Percentiles rank a stretch among this genome's conserved stretches.
Conservation (phyloP, 1,140 invertebrate genomes). For the Physella acuta region DNA sequence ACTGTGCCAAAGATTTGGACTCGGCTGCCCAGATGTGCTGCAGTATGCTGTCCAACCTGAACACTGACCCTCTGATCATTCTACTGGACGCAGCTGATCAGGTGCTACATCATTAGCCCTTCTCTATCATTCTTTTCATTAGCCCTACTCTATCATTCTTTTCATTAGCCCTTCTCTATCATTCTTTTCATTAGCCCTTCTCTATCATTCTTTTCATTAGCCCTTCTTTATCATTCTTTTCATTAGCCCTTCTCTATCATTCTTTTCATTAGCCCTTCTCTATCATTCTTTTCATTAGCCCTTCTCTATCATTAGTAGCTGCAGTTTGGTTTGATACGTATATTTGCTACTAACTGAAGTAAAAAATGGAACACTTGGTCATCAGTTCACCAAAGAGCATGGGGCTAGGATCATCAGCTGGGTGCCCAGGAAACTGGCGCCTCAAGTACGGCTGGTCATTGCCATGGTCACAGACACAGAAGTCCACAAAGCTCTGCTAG, state of each 20-base stretch:
- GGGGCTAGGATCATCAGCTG: conserved; percentile 52
- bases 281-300: not conserved
- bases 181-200: too few species aligned
- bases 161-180: too few species aligned
- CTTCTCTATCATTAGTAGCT: not conserved
- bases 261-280: not conserved
- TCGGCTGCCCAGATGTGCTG: conserved; percentile 53
- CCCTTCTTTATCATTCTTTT: not conserved
- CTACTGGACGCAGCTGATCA: conserved; percentile 57
- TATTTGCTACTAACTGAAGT: not conserved
- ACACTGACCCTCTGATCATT: conserved; percentile 52
- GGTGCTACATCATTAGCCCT: conserved; percentile 29
- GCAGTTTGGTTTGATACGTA: not conserved
- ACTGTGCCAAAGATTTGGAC: conserved; percentile 52
- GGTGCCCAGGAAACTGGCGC: conserved; percentile 55
- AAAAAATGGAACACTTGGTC: too few species aligned
- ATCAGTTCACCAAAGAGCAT: conserved; percentile 55
- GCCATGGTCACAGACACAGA: conserved; percentile 44
- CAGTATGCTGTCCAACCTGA: conserved; percentile 54
- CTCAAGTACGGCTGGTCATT: conserved; percentile 51
- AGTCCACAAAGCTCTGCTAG: conserved; percentile 47
- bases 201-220: too few species aligned
- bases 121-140: not conserved
- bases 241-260: too few species aligned
- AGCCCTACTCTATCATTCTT: not conserved